Evolutionary conservation across 2,797 vertebrate species (phyloP), one percentile per base, ranked within the genome.

Genomic region (Nothura maculosa): DNA sequence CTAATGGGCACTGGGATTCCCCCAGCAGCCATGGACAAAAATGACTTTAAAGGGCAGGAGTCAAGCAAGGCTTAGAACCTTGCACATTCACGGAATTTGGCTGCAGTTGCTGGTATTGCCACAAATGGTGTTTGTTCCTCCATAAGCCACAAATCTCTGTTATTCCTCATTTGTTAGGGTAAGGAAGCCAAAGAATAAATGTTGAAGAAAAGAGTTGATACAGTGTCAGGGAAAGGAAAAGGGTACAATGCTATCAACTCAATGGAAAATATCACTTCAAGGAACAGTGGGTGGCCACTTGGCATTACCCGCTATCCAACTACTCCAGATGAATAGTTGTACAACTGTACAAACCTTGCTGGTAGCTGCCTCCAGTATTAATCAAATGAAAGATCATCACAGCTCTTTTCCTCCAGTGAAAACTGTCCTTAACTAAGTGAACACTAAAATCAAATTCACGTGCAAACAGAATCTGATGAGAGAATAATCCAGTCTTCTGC

Each of bases 41-140:
- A 16, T 9, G 2, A 69, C 74, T 57, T 50, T 72, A 17, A 82
- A 87, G 61, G 74, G 75, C 61, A 87, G 81, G 86, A 76, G 69
- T 62, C 82, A 72, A 60, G 72, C 28, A 61, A 1, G 32, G 70
- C 28, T 52, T 52, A 70, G 50, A n/a, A 19, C 16, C 30, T 69
- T 42, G 50, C 8, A 28, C 4, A 60, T 61, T 87, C 75, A 94
- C 69, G 58, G 73, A 93, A 85, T 50, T 74, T 60, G 40, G 55
- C 78, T 77, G 84, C 60, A 66, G 47, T 87, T 94, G 89, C 84
- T 89, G 69, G 27, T 83, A 32, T 17, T 63, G 76, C 47, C 92
- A 85, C 79, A 81, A 24, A 60, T 36, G 72, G 93, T 92, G 28
- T 24, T 61, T 69, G 50, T 32, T 34, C 55, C 62, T 83, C 58